Conservation (phyloP, 1,140 invertebrate species). For the Octopus bimaculoides region DNA sequence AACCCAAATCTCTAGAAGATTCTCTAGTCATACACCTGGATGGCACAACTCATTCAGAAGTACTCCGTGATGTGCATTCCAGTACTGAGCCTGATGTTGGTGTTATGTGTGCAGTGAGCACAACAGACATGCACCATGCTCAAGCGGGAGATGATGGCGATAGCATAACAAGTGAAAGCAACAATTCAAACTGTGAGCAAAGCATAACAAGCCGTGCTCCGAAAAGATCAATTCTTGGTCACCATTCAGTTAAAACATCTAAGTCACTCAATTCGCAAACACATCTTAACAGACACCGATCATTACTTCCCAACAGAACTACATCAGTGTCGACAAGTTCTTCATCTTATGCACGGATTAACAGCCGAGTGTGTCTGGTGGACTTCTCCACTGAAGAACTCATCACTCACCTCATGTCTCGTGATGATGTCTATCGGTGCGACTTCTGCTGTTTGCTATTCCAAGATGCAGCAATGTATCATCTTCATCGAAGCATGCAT, state of each 20-base stretch:
- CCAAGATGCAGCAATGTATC: conserved; percentile 44
- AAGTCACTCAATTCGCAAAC: background rate
- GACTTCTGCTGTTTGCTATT: conserved; percentile 43
- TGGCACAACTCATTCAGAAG: background rate
- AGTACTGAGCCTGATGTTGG: conserved; percentile 16
- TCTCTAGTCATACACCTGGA: background rate
- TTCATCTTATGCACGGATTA: background rate
- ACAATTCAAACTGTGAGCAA: conserved; percentile 26
- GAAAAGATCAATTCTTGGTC: conserved; percentile 20
- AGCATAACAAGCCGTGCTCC: conserved; percentile 18
- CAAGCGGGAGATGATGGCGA: conserved; percentile 16
- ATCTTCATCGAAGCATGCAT: conserved; percentile 43
- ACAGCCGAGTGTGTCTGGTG: conserved; percentile 31
- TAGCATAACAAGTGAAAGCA: conserved; percentile 27
- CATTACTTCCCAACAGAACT: background rate
- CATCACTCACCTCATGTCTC: conserved; percentile 36
- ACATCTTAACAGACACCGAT: background rate
- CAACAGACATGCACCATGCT: background rate
- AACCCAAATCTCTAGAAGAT: conserved; percentile 11
- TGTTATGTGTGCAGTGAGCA: conserved; percentile 16
- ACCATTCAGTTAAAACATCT: conserved; percentile 9
- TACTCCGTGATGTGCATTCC: conserved; percentile 7
- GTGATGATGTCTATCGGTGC: conserved; percentile 40
- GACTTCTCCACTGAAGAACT: conserved; percentile 39
- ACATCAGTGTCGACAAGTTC: background rate